Conservation (phyloP, 2,113 vertebrate species). For the Ameiurus melas region DNA sequence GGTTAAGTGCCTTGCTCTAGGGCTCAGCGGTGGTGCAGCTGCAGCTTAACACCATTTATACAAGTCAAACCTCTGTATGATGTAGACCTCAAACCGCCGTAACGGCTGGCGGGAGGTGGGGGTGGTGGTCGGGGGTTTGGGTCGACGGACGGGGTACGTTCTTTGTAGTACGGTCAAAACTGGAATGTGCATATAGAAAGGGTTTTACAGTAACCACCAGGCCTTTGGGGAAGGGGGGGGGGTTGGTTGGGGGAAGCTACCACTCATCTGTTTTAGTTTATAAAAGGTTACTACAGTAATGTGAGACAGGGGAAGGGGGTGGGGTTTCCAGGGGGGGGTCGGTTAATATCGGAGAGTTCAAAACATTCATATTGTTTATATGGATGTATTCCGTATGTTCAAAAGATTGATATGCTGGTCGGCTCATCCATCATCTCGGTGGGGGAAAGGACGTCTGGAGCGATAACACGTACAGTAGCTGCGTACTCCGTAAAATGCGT, state of each 20-base stretch:
- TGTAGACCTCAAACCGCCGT: background rate
- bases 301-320: too few relatives aligned
- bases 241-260: background rate
- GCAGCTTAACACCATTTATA: background rate
- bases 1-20: background rate
- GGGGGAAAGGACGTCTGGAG: background rate
- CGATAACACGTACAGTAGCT: background rate
- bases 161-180: background rate
- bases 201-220: background rate
- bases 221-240: too few relatives aligned
- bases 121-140: too few relatives aligned
- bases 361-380: too few relatives aligned
- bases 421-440: background rate
- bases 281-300: too few relatives aligned
- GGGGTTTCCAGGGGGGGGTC: too few relatives aligned
- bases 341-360: too few relatives aligned
- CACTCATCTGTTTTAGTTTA: background rate
- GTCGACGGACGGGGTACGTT: background rate
- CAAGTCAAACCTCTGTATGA: background rate
- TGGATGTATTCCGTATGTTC: too few relatives aligned
- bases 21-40: background rate
- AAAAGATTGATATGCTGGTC: background rate
- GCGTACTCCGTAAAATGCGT: background rate
- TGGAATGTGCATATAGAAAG: background rate
- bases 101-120: too few relatives aligned